Base-by-base conservation (phyloP, 2,797 vertebrate species). In the Ptychobarbus kaznakovi region DNA sequence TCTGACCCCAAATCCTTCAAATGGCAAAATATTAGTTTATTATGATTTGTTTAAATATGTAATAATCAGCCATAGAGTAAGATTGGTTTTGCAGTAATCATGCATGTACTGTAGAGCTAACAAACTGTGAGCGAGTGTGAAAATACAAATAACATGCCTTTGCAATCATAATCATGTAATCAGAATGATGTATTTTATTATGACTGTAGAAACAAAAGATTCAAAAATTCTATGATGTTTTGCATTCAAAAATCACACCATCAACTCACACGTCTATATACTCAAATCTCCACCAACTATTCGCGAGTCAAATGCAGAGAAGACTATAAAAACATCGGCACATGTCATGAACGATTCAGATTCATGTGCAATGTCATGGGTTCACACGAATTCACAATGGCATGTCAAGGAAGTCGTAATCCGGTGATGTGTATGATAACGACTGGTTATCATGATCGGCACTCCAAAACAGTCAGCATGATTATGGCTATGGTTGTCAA, bases 231-330 rank as follows among this genome's bases (percentile, higher is more conserved):
- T 53, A 9, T n/a, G 38, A 13, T 63, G 56, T 77, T 40, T 84
- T 35, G n/a, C n/a, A n/a, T n/a, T n/a, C n/a, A n/a, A n/a, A n/a
- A n/a, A n/a, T n/a, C n/a, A 46, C 75, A 46, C 25, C 38, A 53
- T 80, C 53, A n/a, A n/a, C n/a, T n/a, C n/a, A n/a, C n/a, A 65
- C 9, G 4, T 74, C 42, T 73, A 51, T 61, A 49, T 83, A 92
- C 90, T n/a, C n/a, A n/a, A 89, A 90, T 42, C 85, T 73, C 87
- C 89, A 82, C 93, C n/a, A n/a, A n/a, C n/a, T n/a, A n/a, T n/a
- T n/a, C n/a, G n/a, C n/a, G n/a, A n/a, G n/a, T n/a, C n/a, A n/a
- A n/a, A n/a, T n/a, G n/a, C n/a, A n/a, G n/a, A n/a, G n/a, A n/a
- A n/a, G n/a, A n/a, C n/a, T n/a, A n/a, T n/a, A n/a, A n/a, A n/a